Base-by-base conservation (phyloP, 2,113 vertebrate species). In the Nipponia nippon region DNA sequence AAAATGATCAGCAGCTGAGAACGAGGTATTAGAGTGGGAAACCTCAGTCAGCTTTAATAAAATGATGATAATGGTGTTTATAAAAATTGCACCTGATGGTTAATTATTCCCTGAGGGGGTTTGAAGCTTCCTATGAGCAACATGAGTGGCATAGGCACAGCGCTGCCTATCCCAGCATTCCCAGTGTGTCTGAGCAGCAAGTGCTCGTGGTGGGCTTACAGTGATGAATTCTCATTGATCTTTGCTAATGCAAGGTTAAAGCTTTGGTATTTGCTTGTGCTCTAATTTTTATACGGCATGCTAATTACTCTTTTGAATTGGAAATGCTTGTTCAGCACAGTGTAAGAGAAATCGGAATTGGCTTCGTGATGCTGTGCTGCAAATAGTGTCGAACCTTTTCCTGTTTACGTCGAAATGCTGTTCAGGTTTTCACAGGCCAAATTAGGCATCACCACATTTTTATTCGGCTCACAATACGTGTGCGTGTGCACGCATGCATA, bases 251-350 rank as follows among this genome's bases (percentile, higher is more conserved):
- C 94, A 82, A 92, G 72, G 71, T 79, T 81, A 95, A 97, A 95
- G 83, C 95, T 88, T 78, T 70, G 83, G 83, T 92, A 95, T 91
- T 97, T 97, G 96, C 81, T 79, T 25, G 9, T 92, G 89, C 92
- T 96, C 71, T 79, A 8, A 34, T 69, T 97, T 96, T 84, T 82
- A 62, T 47, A 70, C 1, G 1, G 36, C 46, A 62, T 90, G 81
- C 93, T 94, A 93, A 97, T 80, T 27, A 67, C 46, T 66, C 92
- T 79, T 95, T 95, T 90, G 81, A 95, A 46, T 91, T 87, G 46
- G 73, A 90, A 94, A 25, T 52, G 85, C 82, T 80, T 70, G 66
- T 78, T 97, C 93, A 95, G 92, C 92, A 61, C 25, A 85, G 67
- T 27, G 26, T 44, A 70, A 83, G 86, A 96, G 90, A 82, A 96